Percentiles rank a stretch among this genome's conserved stretches.
Evolutionary conservation across 92 coral and sea anemone genomes (phyloP).

Genomic region (Phymanthus crucifer): DNA sequence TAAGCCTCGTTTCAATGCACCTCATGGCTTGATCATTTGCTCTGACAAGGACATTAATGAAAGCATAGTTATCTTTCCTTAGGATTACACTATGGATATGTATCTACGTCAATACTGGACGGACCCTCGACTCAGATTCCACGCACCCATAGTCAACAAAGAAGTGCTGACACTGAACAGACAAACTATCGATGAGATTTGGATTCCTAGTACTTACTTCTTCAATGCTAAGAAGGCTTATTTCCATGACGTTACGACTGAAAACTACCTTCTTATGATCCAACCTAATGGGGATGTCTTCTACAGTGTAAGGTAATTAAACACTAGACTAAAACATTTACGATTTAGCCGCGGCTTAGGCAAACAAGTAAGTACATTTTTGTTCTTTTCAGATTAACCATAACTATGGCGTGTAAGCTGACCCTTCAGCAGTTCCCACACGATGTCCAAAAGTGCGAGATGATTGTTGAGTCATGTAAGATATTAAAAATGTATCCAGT

Average conservation of each 20-base stretch:
- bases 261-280: conserved; percentile 89
- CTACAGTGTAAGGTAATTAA: conserved; percentile 94
- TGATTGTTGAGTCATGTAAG: conserved; percentile 94
- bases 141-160: conserved; percentile 31
- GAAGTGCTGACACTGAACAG: conserved; percentile 79
- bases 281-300: conserved; percentile 85
- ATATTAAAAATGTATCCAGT: background rate
- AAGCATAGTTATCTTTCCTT: background rate
- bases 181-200: conserved; percentile 89
- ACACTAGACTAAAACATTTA: too few relatives aligned
- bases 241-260: conserved; percentile 97
- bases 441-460: conserved; percentile 84
- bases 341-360: too few relatives aligned
- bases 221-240: conserved; percentile 97
- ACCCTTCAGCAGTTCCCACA: conserved; percentile 92
- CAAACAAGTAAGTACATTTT: too few relatives aligned
- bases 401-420: conserved; percentile 93
- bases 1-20: too few relatives aligned
- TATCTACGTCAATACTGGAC: conserved; percentile 95
- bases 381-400: conserved; percentile 68
- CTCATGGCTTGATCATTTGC: background rate
- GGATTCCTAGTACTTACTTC: conserved; percentile 98
- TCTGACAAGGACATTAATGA: background rate
- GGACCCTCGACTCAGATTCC: conserved; percentile 83
- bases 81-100: conserved; percentile 95